Evolutionary conservation across 2,113 vertebrate species (phyloP), one percentile per base, ranked within the genome.

Genomic region (Oceanodroma tethys): DNA sequence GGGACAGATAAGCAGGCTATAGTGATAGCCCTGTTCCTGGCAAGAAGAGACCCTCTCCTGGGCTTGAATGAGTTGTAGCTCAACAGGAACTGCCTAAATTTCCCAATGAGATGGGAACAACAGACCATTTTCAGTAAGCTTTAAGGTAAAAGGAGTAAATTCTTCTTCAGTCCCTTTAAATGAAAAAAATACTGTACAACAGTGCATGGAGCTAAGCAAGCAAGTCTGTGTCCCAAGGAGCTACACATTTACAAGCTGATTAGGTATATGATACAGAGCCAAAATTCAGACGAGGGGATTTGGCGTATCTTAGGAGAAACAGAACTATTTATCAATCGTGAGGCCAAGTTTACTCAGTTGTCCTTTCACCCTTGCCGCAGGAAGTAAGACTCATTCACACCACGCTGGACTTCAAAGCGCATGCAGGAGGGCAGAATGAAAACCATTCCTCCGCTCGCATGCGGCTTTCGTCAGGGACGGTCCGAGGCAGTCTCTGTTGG

Each of bases 261-360:
- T 38, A 52, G 27, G 14, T 43, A 87, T 12, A 87, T 12, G 20
- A 85, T 12, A 80, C 18, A 65, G n/a, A 83, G 15, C 7, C 62
- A 86, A 91, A 94, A 75, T 55, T 81, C 53, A 42, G 38, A 80
- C 1, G 2, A 81, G 55, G 29, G 23, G 40, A 63, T 78, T 47
- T 62, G 58, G 52, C 1, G 0, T 55, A 88, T 82, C 79, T 92
- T 73, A 55, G 16, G 42, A 88, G 82, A 91, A 95, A 75, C 13
- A 75, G 68, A 84, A 62, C 63, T 82, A 60, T 93, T 88, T 95
- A 86, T 79, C 78, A 94, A 8, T 59, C 60, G 53, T 66, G 71
- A 66, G 72, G 84, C 75, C 82, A 94, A 91, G 80, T 97, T 95
- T 92, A 95, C 48, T 86, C 78, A 94, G 95, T 90, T 95, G 66